phyloP scores from a whole-genome alignment of 2,888 invertebrate genomes.

The Oxystoma pomonae region DNA sequence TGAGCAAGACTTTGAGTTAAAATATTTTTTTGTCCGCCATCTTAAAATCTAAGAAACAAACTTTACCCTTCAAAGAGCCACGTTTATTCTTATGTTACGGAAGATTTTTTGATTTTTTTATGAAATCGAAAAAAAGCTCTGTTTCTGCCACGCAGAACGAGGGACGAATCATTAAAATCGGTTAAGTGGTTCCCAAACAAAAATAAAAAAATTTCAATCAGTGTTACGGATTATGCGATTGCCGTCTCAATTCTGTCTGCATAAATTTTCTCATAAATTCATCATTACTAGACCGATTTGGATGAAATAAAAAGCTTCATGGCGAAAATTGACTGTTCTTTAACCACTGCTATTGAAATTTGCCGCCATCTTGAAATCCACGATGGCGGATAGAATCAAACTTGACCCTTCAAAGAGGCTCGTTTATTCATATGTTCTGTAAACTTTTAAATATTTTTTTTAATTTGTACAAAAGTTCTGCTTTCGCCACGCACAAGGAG shows the following conservation, averaged over 20 bases:
- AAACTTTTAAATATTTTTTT: background rate
- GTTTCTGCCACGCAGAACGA: background rate
- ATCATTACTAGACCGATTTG: background rate
- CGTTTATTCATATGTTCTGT: background rate
- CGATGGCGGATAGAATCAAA: background rate
- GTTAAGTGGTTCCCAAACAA: background rate
- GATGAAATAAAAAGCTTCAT: background rate
- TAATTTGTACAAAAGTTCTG: background rate
- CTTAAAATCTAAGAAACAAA: background rate
- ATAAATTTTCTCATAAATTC: background rate
- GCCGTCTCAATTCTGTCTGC: background rate
- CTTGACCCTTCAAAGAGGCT: background rate
- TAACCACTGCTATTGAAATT: background rate
- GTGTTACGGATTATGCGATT: background rate
- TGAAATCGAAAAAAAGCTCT: background rate
- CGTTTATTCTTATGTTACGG: background rate
- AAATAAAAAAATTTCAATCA: background rate
- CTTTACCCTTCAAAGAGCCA: background rate
- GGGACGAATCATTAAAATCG: background rate
- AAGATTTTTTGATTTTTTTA: background rate
- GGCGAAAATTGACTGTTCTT: background rate
- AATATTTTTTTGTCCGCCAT: no score
- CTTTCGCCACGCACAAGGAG: background rate
- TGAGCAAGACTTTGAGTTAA: no score
- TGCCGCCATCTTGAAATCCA: background rate